These are phyloP conservation scores for Tachysurus fulvidraco DNA, from an alignment of 2,113 vertebrate species.

Conservation along the genomic window DNA sequence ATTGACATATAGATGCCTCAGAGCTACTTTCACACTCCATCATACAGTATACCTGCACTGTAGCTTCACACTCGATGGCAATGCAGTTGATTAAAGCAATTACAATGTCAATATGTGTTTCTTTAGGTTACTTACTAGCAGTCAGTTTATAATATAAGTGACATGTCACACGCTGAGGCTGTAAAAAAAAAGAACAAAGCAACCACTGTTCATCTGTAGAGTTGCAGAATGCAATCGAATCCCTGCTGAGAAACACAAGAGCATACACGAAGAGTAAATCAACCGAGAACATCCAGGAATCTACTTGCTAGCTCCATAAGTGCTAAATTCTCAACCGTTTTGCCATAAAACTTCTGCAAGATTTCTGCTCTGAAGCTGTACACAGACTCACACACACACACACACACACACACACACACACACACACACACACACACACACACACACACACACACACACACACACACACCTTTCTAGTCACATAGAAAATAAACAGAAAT, in stretches of 20 bases:
- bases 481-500: neutral
- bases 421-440: too few species aligned
- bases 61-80: neutral
- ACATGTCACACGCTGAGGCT: slow-evolving; percentile 6
- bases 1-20: neutral
- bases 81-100: neutral
- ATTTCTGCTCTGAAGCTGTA: neutral
- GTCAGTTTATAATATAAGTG: neutral
- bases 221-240: neutral
- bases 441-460: too few species aligned
- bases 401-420: too few species aligned
- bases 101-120: neutral
- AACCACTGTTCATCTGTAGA: neutral
- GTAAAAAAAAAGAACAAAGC: neutral
- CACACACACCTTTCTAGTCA: neutral
- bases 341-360: neutral
- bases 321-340: neutral
- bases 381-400: too few species aligned
- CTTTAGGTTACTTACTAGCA: neutral
- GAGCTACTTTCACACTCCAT: neutral
- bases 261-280: neutral
- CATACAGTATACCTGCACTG: too few species aligned
- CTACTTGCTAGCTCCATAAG: neutral
- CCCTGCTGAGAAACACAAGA: slow-evolving; percentile 9
- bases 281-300: neutral